A percentile compares a stretch with the other conserved stretches of the same genome.
These are phyloP conservation scores for Falcunculus frontatus DNA, from an alignment of 2,113 vertebrate genomes.

Conservation along the genomic window DNA sequence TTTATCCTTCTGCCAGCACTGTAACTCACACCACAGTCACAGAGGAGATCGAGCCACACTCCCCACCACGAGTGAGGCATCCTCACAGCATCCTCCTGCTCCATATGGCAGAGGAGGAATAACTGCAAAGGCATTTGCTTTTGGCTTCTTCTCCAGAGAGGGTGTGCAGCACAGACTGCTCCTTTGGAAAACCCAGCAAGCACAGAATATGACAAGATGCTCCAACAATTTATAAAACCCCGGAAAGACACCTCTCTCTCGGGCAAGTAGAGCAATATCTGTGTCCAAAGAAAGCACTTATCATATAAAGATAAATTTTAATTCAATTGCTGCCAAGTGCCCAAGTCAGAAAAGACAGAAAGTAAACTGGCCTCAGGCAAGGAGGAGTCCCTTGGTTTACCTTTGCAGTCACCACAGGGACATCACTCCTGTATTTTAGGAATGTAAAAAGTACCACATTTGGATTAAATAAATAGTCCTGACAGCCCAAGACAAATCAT, in stretches of 20 bases:
- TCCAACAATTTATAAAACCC: background rate
- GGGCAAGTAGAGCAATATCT: background rate
- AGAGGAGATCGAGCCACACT: background rate
- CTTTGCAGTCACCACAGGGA: background rate
- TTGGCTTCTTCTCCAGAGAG: background rate
- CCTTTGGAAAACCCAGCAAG: background rate
- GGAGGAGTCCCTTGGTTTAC: background rate
- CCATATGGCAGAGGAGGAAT: background rate
- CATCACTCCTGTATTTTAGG: background rate
- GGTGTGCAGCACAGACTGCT: background rate
- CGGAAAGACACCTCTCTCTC: background rate
- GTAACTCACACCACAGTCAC: background rate
- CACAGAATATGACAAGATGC: background rate
- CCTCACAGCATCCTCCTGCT: background rate
- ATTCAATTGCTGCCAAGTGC: background rate
- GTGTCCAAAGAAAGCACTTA: background rate
- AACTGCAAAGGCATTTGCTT: background rate
- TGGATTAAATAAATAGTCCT: background rate
- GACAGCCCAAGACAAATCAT: background rate
- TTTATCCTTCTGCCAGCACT: background rate
- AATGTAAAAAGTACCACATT: background rate
- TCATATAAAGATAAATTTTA: background rate
- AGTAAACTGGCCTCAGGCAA: background rate
- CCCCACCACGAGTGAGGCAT: fast-evolving
- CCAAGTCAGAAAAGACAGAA: background rate